A percentile compares a stretch with the other conserved stretches of the same genome.
phyloP scores from a whole-genome alignment of 2,797 vertebrate genomes.

The Hybognathus amarus region DNA sequence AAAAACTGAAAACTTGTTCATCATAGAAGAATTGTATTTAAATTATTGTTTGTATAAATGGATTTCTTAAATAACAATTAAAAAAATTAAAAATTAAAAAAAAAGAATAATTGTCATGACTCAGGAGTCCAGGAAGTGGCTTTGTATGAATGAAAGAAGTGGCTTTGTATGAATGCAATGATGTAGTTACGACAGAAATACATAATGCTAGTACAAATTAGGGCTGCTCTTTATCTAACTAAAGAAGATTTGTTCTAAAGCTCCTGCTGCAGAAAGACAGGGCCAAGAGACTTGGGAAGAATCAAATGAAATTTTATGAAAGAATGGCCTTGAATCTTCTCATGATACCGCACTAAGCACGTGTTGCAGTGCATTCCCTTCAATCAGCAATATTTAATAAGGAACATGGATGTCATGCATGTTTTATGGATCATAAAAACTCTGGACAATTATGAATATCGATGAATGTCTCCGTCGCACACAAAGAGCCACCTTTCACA shows the following conservation, averaged over 20 bases:
- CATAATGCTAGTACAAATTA: conserved; percentile 81
- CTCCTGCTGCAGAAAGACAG: conserved; percentile 68
- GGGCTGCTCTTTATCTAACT: conserved; percentile 73
- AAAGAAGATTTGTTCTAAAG: conserved; percentile 71
- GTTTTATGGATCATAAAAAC: conserved; percentile 10
- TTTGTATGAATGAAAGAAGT: conserved; percentile 59
- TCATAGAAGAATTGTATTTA: not conserved
- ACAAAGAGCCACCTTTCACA: conserved; percentile 28
- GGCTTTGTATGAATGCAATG: conserved; percentile 63
- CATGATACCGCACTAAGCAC: conserved; percentile 72
- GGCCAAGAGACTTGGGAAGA: conserved; percentile 77
- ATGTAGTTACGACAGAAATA: conserved; percentile 72
- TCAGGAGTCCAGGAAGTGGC: conserved; percentile 67
- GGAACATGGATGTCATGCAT: conserved; percentile 24
- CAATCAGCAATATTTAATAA: conserved; percentile 53
- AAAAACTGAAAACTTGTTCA: not conserved
- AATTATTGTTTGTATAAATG: too few species aligned
- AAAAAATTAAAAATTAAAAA: too few species aligned
- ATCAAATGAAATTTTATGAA: conserved; percentile 82
- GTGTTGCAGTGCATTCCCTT: conserved; percentile 58
- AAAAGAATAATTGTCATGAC: not conserved
- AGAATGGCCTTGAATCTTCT: conserved; percentile 81
- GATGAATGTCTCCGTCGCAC: not conserved
- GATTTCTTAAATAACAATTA: not conserved
- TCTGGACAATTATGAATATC: not conserved